These are phyloP conservation scores for Eciton burchellii DNA, from an alignment of 1,140 invertebrate species.

Conservation along the genomic window DNA sequence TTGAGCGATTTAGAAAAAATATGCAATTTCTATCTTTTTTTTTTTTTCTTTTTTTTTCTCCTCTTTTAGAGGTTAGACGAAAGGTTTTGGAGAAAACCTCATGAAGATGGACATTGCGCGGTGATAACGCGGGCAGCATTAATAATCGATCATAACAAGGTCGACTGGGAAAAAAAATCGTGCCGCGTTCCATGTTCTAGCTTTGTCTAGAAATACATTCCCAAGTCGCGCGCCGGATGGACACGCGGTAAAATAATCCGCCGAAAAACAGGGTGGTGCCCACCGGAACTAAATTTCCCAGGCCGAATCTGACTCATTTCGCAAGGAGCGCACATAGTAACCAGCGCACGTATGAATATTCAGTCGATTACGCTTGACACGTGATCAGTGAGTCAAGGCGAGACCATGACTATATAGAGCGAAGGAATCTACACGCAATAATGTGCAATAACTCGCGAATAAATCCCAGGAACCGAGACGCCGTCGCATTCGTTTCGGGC, in stretches of 20 bases:
- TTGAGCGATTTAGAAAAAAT: too few relatives aligned
- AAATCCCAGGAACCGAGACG: not conserved
- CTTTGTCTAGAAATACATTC: not conserved
- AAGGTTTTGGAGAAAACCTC: too few relatives aligned
- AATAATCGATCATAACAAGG: too few relatives aligned
- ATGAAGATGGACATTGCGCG: too few relatives aligned
- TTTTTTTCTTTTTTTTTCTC: too few relatives aligned
- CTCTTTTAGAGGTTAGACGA: too few relatives aligned
- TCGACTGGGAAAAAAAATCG: too few relatives aligned
- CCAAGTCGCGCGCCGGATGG: not conserved
- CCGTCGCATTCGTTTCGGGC: not conserved
- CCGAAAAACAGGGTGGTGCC: not conserved
- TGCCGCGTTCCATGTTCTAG: too few relatives aligned
- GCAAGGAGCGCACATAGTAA: slow-evolving; percentile 2
- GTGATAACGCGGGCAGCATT: too few relatives aligned
- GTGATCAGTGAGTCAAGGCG: slow-evolving; percentile 54
- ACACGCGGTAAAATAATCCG: not conserved
- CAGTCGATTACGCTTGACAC: slow-evolving; percentile 31
- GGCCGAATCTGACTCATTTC: slow-evolving; percentile 3
- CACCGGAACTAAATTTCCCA: slow-evolving; percentile 24
- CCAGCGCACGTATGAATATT: slow-evolving; percentile 44
- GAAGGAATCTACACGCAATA: too few relatives aligned
- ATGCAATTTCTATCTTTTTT: too few relatives aligned
- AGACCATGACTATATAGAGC: slow-evolving; percentile 6
- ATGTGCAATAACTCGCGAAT: not conserved